Conservation (phyloP, 2,888 invertebrate species). For the Pseudococcus jackbeardsleyi region DNA sequence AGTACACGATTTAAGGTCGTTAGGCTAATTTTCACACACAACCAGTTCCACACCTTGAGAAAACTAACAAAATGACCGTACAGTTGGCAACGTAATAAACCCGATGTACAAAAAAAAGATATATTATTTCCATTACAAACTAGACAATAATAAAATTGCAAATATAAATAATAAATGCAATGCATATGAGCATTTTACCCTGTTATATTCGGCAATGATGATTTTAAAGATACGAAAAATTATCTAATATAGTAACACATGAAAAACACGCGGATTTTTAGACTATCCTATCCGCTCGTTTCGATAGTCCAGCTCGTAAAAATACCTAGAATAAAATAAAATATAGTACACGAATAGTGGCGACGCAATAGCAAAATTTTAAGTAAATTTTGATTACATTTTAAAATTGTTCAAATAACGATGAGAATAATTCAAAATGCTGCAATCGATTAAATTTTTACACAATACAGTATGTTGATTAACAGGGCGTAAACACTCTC, state of each 20-base stretch:
- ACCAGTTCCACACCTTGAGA: not conserved
- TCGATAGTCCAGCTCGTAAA: not conserved
- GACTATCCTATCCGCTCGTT: not conserved
- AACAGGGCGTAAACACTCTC: not conserved
- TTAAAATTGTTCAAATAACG: not conserved
- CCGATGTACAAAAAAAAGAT: not conserved
- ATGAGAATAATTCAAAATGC: not conserved
- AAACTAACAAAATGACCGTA: not conserved
- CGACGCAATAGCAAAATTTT: conserved; percentile 10
- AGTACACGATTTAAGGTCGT: conserved; percentile 14
- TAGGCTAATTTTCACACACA: not conserved
- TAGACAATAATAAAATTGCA: conserved; percentile 45
- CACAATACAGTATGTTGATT: not conserved
- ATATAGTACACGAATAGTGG: not conserved
- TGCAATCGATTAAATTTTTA: not conserved
- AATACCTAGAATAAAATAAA: not conserved
- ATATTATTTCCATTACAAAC: conserved; percentile 11
- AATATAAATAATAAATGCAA: conserved; percentile 59
- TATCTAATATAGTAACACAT: not conserved
- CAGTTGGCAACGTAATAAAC: not conserved
- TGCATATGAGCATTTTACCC: conserved; percentile 56
- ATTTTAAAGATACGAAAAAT: conserved; percentile 40
- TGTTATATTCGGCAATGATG: conserved; percentile 24
- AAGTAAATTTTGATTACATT: conserved; percentile 41
- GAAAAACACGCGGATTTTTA: not conserved